phyloP scores from a whole-genome alignment of 2,888 invertebrate species.

The Heliconius erato region DNA sequence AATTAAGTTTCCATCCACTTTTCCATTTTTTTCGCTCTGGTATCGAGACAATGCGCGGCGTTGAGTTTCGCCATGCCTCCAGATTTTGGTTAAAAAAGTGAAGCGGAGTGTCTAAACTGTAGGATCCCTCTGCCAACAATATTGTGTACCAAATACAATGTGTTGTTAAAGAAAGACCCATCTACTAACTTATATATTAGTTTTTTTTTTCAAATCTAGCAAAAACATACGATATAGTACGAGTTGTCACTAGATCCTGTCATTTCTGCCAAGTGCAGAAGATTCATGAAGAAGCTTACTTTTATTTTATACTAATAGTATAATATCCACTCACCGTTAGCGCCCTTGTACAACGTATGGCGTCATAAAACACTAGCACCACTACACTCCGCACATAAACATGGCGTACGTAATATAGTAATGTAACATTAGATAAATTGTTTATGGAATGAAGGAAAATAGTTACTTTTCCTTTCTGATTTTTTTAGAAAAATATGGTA shows the following conservation, averaged over 20 bases:
- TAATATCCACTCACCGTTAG: slow-evolving; percentile 17
- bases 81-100: neutral
- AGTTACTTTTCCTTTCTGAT: neutral
- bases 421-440: slow-evolving; percentile 33
- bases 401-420: slow-evolving; percentile 26
- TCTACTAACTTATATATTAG: no score
- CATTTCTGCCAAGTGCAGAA: neutral
- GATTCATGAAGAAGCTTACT: slow-evolving; percentile 15
- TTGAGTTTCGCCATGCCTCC: neutral
- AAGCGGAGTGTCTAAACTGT: neutral
- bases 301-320: slow-evolving; percentile 20
- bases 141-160: no score
- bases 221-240: neutral
- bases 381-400: slow-evolving; percentile 11
- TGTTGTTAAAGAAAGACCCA: no score
- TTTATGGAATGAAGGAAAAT: slow-evolving; percentile 14
- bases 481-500: neutral
- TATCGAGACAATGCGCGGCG: no score
- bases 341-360: slow-evolving; percentile 31
- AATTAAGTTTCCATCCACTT: no score
- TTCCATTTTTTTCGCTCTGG: no score
- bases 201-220: no score
- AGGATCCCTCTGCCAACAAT: no score
- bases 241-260: neutral
- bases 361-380: slow-evolving; percentile 33